Conservation (phyloP, 1,140 invertebrate species). For the Aphaenogaster ashmeadi region DNA sequence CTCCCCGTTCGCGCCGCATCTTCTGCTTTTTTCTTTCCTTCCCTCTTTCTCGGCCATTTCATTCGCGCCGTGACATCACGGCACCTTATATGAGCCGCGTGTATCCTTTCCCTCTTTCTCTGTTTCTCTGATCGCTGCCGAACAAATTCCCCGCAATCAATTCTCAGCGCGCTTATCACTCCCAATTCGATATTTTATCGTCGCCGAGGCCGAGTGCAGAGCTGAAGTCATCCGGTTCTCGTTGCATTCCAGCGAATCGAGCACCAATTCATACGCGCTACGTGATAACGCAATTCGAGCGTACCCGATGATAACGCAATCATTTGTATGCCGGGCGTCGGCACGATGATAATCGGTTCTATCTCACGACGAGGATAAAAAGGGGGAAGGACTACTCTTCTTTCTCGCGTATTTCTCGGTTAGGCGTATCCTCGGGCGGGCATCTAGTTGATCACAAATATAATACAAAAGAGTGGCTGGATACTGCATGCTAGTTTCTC, state of each 20-base stretch:
- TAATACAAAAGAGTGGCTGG: conserved; percentile 70
- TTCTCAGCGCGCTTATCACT: conserved; percentile 61
- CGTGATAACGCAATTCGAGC: conserved; percentile 53
- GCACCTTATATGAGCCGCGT: conserved; percentile 47
- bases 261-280: conserved; percentile 52
- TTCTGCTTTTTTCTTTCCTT: background rate
- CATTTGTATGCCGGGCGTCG: conserved; percentile 65
- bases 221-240: conserved; percentile 43
- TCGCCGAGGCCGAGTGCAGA: conserved; percentile 28
- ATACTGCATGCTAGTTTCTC: conserved; percentile 45
- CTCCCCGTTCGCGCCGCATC: conserved; percentile 10
- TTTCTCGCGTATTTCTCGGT: conserved; percentile 40
- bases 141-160: conserved; percentile 60
- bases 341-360: conserved; percentile 64
- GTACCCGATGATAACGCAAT: conserved; percentile 64
- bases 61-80: conserved; percentile 49
- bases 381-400: background rate
- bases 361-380: background rate
- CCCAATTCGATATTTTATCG: conserved; percentile 63
- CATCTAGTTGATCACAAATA: conserved; percentile 81
- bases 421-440: conserved; percentile 66
- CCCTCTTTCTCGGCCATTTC: conserved; percentile 19
- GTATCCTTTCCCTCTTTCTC: conserved; percentile 36
- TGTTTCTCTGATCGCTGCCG: conserved; percentile 30
- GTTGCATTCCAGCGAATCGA: conserved; percentile 53